phyloP scores from a whole-genome alignment of 1,140 invertebrate species.

The Melitaea cinxia region DNA sequence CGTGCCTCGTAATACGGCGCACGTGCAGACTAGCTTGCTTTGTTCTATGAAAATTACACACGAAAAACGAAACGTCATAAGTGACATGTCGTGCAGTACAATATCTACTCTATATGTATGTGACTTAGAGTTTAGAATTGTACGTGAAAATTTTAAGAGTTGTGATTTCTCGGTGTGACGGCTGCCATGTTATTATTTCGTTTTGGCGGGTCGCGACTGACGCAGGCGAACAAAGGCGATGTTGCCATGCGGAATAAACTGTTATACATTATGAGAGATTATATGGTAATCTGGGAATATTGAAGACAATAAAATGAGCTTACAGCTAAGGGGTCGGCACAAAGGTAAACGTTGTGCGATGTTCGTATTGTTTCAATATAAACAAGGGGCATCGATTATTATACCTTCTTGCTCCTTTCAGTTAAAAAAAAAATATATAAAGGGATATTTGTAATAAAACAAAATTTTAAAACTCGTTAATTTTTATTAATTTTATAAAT shows the following conservation, averaged over 20 bases:
- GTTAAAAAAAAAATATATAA: conserved; percentile 1
- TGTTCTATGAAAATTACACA: conserved; percentile 70
- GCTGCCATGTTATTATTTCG: conserved; percentile 75
- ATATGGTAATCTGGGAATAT: conserved; percentile 79
- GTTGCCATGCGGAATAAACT: conserved; percentile 81
- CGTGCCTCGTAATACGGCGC: conserved; percentile 59
- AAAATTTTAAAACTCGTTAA: conserved; percentile 74
- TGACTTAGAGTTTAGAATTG: conserved; percentile 39
- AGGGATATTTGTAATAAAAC: conserved; percentile 45
- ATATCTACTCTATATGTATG: conserved; percentile 19
- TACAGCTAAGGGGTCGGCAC: conserved; percentile 58
- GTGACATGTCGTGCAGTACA: conserved; percentile 8
- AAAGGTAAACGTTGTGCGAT: conserved; percentile 59
- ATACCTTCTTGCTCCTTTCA: conserved; percentile 24
- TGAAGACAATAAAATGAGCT: conserved; percentile 81
- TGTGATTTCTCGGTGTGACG: conserved; percentile 33
- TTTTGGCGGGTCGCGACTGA: conserved; percentile 76
- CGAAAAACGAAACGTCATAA: conserved; percentile 33
- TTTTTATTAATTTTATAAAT: conserved; percentile 81
- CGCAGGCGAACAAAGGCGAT: conserved; percentile 70
- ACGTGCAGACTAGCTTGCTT: conserved; percentile 67
- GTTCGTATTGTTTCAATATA: conserved; percentile 46
- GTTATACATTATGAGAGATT: conserved; percentile 81
- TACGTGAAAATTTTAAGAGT: conserved; percentile 17
- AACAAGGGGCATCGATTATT: conserved; percentile 49